phyloP scores from a whole-genome alignment of 1,140 invertebrate species.

The Papilio aristodemus region DNA sequence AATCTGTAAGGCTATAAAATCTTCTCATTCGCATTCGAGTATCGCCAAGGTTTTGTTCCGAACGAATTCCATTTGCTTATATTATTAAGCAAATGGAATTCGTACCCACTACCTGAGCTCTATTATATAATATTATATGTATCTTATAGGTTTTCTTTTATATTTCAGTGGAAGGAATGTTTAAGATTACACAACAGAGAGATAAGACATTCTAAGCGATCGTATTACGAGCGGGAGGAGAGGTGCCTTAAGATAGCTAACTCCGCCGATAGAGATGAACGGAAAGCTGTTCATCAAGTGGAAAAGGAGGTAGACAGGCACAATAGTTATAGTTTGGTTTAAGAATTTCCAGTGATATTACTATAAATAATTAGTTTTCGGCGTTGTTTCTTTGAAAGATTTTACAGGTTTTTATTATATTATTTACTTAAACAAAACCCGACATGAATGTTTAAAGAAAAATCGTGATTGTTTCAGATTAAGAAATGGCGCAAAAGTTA shows the following conservation, averaged over 20 bases:
- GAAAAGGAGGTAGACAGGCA: conserved; percentile 53
- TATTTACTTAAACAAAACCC: no score
- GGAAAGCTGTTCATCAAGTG: conserved; percentile 45
- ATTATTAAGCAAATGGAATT: no score
- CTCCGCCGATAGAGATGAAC: conserved; percentile 37
- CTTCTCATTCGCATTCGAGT: no score
- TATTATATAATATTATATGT: neutral
- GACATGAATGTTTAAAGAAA: no score
- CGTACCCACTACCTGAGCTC: no score
- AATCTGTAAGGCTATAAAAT: no score
- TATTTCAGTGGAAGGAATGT: conserved; percentile 55
- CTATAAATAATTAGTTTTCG: no score
- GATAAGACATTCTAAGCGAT: conserved; percentile 41
- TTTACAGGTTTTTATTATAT: no score
- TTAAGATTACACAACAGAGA: conserved; percentile 44
- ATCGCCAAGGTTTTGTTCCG: no score
- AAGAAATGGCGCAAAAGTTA: conserved; percentile 61
- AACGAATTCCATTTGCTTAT: no score
- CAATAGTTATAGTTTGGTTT: neutral
- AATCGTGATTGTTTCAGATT: conserved; percentile 49
- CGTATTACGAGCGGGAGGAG: conserved; percentile 43
- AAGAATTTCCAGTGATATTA: neutral
- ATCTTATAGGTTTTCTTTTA: neutral
- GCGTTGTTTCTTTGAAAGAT: neutral
- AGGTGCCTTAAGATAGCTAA: conserved; percentile 46